A percentile compares a stretch with the other conserved stretches of the same genome.
Evolutionary conservation across 2,113 vertebrate species (phyloP).

Genomic region (Urocolius indicus): DNA sequence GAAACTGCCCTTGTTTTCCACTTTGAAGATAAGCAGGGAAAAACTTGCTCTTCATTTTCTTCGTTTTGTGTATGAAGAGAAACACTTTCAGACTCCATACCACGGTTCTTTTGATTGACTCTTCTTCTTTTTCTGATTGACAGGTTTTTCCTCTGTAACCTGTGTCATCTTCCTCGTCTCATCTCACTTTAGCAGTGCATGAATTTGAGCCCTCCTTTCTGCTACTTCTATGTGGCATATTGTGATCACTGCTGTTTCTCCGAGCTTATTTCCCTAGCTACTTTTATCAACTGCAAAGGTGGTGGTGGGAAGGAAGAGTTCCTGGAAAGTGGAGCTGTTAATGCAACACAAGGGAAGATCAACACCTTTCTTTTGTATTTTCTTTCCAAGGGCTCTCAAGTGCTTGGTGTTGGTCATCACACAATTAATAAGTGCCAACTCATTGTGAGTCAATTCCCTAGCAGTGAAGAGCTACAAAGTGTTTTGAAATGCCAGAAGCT

Average conservation of each 20-base stretch:
- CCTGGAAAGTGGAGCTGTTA: background rate
- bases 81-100: background rate
- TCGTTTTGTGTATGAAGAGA: background rate
- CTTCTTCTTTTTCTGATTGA: conserved; percentile 4
- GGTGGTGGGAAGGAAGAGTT: background rate
- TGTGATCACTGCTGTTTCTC: conserved; percentile 36
- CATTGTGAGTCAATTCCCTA: background rate
- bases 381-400: background rate
- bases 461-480: background rate
- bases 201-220: conserved; percentile 23
- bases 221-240: conserved; percentile 21
- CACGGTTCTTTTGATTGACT: background rate
- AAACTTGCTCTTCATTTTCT: background rate
- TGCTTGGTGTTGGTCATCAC: background rate
- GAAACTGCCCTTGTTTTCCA: background rate
- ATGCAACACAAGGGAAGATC: background rate
- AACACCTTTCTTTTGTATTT: background rate
- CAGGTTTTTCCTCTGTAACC: conserved; percentile 33
- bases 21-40: background rate
- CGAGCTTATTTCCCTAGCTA: background rate
- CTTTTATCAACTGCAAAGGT: background rate
- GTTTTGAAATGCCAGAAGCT: background rate
- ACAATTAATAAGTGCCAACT: background rate
- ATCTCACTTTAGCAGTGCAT: conserved; percentile 6
- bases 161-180: background rate